Percentiles rank a stretch among this genome's conserved stretches.
phyloP scores from a whole-genome alignment of 2,113 vertebrate species.

The Nesogale talazaci region DNA sequence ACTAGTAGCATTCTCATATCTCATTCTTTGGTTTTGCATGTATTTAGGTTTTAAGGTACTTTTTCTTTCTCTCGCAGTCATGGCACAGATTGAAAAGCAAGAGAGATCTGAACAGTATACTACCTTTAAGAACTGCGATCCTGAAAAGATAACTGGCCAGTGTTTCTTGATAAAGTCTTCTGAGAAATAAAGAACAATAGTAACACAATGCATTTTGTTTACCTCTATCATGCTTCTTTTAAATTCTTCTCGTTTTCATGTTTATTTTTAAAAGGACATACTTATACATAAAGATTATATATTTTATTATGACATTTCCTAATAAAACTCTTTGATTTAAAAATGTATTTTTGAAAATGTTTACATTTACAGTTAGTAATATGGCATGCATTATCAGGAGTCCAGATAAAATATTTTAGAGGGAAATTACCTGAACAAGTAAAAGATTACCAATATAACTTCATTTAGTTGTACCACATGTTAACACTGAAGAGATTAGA shows the following conservation, averaged over 20 bases:
- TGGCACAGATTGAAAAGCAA: constrained; percentile 87
- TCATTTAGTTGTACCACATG: constrained; percentile 64
- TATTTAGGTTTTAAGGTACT: constrained; percentile 67
- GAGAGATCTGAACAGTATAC: constrained; percentile 92
- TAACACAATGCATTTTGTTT: constrained; percentile 78
- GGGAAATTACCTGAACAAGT: constrained; percentile 74
- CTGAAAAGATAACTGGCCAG: constrained; percentile 86
- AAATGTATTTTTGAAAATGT: constrained; percentile 80
- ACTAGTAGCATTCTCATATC: background rate
- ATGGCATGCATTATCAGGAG: constrained; percentile 66
- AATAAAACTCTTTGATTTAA: constrained; percentile 77
- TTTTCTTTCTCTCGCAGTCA: constrained; percentile 87
- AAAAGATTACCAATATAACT: constrained; percentile 69
- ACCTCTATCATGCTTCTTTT: constrained; percentile 75
- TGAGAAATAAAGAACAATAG: constrained; percentile 80
- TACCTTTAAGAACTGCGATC: constrained; percentile 87
- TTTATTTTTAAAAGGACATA: constrained; percentile 83
- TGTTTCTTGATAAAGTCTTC: constrained; percentile 72
- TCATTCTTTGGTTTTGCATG: constrained; percentile 42
- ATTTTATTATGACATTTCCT: constrained; percentile 85
- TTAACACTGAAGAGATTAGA: constrained; percentile 57
- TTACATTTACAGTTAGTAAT: constrained; percentile 76
- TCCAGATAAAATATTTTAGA: constrained; percentile 66
- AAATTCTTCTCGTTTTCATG: constrained; percentile 78
- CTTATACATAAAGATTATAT: constrained; percentile 83